Conservation (phyloP, 2,888 invertebrate species). For the Polyommatus icarus region DNA sequence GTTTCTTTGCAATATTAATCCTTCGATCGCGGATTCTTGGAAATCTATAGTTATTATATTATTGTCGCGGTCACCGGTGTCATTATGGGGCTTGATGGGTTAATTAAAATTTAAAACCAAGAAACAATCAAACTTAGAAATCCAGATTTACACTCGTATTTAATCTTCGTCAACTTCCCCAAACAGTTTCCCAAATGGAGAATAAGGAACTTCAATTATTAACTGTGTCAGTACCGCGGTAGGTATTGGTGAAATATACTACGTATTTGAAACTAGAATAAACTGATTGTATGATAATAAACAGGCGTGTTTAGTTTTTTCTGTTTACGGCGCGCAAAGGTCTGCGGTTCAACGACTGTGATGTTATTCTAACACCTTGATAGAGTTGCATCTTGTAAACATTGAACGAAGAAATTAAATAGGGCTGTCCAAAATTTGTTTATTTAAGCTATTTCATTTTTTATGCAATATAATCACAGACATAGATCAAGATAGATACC, state of each 20-base stretch:
- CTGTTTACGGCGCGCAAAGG: constrained; percentile 66
- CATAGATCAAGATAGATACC: no score
- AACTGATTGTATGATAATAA: constrained; percentile 33
- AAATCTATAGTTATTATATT: no score
- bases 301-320: constrained; percentile 38
- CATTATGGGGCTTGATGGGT: no score
- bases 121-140: no score
- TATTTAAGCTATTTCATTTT: no score
- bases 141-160: no score
- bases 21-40: no score
- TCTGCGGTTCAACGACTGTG: constrained; percentile 68
- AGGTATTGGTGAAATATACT: background rate
- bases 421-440: constrained; percentile 22
- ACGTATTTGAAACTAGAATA: background rate
- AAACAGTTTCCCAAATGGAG: background rate
- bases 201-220: background rate
- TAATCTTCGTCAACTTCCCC: background rate
- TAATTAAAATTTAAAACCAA: no score
- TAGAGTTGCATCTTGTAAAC: constrained; percentile 48
- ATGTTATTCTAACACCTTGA: constrained; percentile 71
- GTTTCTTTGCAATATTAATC: no score
- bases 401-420: constrained; percentile 13
- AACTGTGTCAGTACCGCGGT: background rate
- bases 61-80: no score
- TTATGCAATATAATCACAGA: no score